Evolutionary conservation across 2,113 vertebrate species (phyloP), one percentile per base, ranked within the genome.

Genomic region (Pituophis catenifer): DNA sequence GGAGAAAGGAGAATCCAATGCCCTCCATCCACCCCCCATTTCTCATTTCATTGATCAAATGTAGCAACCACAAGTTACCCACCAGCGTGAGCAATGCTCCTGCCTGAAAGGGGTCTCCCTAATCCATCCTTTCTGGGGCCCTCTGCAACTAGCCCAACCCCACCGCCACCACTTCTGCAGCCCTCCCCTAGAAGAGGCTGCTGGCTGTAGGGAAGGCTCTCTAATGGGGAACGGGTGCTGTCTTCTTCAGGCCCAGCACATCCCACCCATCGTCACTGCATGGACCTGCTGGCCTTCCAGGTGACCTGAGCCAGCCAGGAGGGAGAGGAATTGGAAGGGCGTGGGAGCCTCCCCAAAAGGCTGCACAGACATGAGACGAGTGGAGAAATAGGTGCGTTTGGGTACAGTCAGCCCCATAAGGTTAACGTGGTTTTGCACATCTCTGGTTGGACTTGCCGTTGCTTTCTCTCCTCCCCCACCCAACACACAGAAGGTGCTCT

Each of bases 401-500:
- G n/a, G 5, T 19, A 8, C n/a, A 3, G 5, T 1, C 12, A 33
- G 6, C 12, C 6, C n/a, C 5, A 6, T 15, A 17, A 1, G 2
- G 70, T 75, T 19, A 19, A 38, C 2, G 1, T 33, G 70, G n/a
- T 15, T 8, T 75, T 0, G 2, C 15, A 7, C 70, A 17, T 8
- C n/a, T 38, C 70, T 81, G 70, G 15, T 38, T 33, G n/a, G n/a
- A 38, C n/a, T 33, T 75, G n/a, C 6, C n/a, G 2, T 65, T 65
- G 24, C 11, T 1, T 65, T 26, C 23, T 3, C 23, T 23, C 58
- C 38, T 2, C 10, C 38, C 38, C 10, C 4, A n/a, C 26, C 0
- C 4, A 9, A 58, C 6, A 8, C 19, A 23, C 1, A 58, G 1
- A 58, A 6, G 2, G 11, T 13, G 11, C 11, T 13, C 53, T 53